Evolutionary conservation across 1,140 invertebrate species (phyloP), one percentile per base, ranked within the genome.

Genomic region (Papilio polytes): DNA sequence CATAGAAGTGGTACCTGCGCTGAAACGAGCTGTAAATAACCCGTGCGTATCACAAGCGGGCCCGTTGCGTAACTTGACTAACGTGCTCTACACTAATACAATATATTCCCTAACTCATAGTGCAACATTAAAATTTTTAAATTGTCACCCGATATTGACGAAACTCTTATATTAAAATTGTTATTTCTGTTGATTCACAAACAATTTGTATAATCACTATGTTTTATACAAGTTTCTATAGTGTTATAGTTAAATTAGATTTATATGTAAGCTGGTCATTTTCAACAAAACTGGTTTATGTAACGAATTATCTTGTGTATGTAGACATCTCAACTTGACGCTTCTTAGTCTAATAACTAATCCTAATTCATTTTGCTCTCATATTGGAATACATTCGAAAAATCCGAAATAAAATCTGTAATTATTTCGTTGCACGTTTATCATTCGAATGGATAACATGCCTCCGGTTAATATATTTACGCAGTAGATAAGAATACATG

Each of bases 11-110:
- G 46, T 46, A 74, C 73, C 73, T 20, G 20, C 44, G 73, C 46
- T 74, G 73, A 13, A 22, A 74, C 46, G 46, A 74, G 44, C 73
- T 74, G 20, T 74, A 74, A 74, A 74, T 74, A 74, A 74, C 73
- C 73, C 44, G 44, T 46, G 73, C 73, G 20, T 51, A 74, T 74
- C 73, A 18, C 31, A 44, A 44, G 73, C 41, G 46, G 44, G 46
- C 46, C 31, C 73, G 73, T 74, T 74, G 73, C 73, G 73, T 51
- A 74, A 74, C 18, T 26, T 36, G 36, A 18, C 13, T 48, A 74
- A 74, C 46, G 73, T 74, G 44, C 73, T 3, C 73, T 26, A 20
- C 13, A 10, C 9, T 63, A 18, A 12, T 51, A 48, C 12, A 74
- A 74, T 74, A 20, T 22, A 48, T 46, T 51, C 73, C 1, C 20